Base-by-base conservation (phyloP, 2,888 invertebrate genomes). In the Ophion ventricosus region DNA sequence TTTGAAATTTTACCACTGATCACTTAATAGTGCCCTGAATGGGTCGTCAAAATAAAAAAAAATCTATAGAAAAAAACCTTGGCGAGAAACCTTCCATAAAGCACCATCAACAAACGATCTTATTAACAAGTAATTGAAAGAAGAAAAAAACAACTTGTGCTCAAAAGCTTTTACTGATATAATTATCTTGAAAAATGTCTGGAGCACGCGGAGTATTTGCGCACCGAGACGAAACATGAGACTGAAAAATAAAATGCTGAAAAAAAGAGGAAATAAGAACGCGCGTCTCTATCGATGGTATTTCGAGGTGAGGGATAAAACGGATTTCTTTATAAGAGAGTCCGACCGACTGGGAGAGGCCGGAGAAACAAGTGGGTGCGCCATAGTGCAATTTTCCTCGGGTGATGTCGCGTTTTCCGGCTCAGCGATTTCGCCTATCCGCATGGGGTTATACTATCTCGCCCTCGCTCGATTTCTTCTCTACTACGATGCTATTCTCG, bases 351-450 rank as follows among this genome's bases (percentile, higher is more conserved):
- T 64, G 64, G 61, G 59, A 67, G 81, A 64, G 70, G 49, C 64
- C 72, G 23, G 83, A 86, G 87, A 88, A 92, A 91, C 91, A 91
- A 92, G 91, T 90, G 86, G 66, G 86, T 90, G 86, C 69, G 86
- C 89, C 89, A 91, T 90, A 92, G 91, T 90, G 90, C 89, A 91
- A 92, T 92, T 91, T 92, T 91, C 91, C 20, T 54, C 89, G 88
- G 66, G 88, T 76, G 89, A 89, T 91, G 91, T 91, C 91, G 91
- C 89, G 91, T 91, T 92, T 91, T 91, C 91, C 91, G 87, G 89
- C 88, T 90, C 90, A 88, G 64, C 89, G 91, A 91, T 88, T 90
- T 87, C 88, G 87, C 89, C 64, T 29, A 70, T 70, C 74, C 81
- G 49, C 26, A 61, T 87, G n/a, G 54, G 75, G 54, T 75, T 63